Evolutionary conservation across 92 coral and sea anemone genomes (phyloP).

Genomic region (Palythoa grandiflora): DNA sequence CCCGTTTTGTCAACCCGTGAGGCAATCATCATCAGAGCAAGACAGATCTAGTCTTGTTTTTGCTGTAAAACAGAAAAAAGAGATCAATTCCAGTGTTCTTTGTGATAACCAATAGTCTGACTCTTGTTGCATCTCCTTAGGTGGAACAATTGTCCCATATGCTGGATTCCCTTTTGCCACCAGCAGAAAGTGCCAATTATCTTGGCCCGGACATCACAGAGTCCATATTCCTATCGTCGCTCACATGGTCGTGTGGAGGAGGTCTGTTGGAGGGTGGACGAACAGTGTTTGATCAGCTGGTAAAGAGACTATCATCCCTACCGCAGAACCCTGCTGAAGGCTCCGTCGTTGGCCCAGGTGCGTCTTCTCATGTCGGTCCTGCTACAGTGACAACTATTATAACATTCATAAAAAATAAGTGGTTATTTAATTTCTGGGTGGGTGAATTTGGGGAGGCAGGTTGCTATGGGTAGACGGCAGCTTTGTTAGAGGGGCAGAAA

Average conservation of each 20-base stretch:
- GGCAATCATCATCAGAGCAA: too few relatives aligned
- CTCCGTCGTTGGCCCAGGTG: slow-evolving; percentile 95
- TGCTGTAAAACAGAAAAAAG: background rate
- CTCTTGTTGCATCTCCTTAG: slow-evolving; percentile 40
- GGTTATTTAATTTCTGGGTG: too few relatives aligned
- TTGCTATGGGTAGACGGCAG: too few relatives aligned
- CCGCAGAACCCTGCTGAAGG: slow-evolving; percentile 98
- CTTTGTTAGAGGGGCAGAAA: too few relatives aligned
- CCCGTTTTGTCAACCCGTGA: too few relatives aligned
- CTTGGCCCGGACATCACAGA: slow-evolving; percentile 91
- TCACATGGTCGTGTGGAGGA: slow-evolving; percentile 97
- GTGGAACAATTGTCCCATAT: slow-evolving; percentile 93
- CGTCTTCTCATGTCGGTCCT: background rate
- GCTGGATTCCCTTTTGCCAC: slow-evolving; percentile 94
- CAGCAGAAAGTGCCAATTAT: slow-evolving; percentile 81
- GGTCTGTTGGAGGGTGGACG: slow-evolving; percentile 94
- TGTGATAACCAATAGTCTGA: background rate
- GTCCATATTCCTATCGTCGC: slow-evolving; percentile 84
- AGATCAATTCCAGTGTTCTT: background rate
- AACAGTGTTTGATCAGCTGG: slow-evolving; percentile 83
- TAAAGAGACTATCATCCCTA: slow-evolving; percentile 84
- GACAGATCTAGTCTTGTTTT: background rate
- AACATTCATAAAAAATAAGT: background rate
- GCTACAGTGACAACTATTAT: background rate
- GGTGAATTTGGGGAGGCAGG: too few relatives aligned